phyloP scores from a whole-genome alignment of 2,797 vertebrate genomes.

The Pterois miles region DNA sequence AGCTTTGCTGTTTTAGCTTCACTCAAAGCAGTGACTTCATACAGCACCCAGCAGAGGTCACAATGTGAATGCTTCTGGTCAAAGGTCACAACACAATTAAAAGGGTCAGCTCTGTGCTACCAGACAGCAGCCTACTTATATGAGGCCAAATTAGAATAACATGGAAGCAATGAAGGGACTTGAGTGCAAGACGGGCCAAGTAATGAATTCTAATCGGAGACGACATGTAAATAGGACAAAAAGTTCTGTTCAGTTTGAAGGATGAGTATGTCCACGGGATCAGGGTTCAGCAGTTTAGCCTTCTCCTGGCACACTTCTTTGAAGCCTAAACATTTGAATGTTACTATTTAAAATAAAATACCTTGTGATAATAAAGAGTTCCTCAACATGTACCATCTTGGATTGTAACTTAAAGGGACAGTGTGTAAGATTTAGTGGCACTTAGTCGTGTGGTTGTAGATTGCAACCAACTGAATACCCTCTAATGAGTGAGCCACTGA shows the following conservation, averaged over 20 bases:
- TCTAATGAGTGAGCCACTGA: too few relatives aligned
- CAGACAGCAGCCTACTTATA: slow-evolving; percentile 36
- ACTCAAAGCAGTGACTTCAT: background rate
- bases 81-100: slow-evolving; percentile 30
- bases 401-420: background rate
- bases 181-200: background rate
- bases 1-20: background rate
- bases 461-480: too few relatives aligned
- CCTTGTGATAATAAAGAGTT: background rate
- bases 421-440: too few relatives aligned
- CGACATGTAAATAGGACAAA: background rate
- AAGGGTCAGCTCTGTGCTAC: slow-evolving; percentile 3
- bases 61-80: slow-evolving; percentile 5
- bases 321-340: too few relatives aligned
- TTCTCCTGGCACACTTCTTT: background rate
- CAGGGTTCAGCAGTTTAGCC: background rate
- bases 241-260: background rate
- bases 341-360: background rate
- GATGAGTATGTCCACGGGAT: background rate
- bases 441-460: too few relatives aligned
- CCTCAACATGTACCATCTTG: background rate
- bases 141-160: slow-evolving; percentile 50
- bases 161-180: slow-evolving; percentile 11
- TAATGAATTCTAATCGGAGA: slow-evolving; percentile 14
- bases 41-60: background rate